These are phyloP conservation scores for Phacellophora camtschatica DNA, from an alignment of 30 jellyfish, hydroid and myxozoan genomes.

Conservation along the genomic window DNA sequence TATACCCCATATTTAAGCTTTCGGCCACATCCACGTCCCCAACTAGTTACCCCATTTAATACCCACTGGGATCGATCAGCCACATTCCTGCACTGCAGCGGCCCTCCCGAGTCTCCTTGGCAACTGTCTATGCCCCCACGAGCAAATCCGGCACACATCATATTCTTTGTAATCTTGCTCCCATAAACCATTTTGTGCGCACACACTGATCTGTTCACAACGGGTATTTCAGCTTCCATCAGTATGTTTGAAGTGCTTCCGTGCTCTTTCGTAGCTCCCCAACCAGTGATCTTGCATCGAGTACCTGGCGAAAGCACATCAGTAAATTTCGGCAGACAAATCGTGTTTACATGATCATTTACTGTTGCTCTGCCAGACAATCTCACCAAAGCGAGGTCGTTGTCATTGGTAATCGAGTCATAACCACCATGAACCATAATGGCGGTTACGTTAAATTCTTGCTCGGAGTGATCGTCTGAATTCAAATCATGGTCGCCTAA, in stretches of 20 bases:
- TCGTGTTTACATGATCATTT: constrained; percentile 74
- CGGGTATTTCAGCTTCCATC: constrained; percentile 84
- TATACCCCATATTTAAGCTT: constrained; percentile 84
- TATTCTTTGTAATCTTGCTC: constrained; percentile 63
- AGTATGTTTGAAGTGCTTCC: constrained; percentile 61
- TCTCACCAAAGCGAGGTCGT: constrained; percentile 80
- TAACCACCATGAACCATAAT: constrained; percentile 63
- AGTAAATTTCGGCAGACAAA: constrained; percentile 66
- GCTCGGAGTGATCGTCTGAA: constrained; percentile 57
- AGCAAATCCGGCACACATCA: constrained; percentile 92
- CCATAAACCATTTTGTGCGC: constrained; percentile 69
- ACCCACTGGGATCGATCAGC: constrained; percentile 64
- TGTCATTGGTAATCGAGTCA: constrained; percentile 71
- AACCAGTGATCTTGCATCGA: constrained; percentile 86
- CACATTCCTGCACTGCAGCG: constrained; percentile 73
- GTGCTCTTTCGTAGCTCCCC: constrained; percentile 85
- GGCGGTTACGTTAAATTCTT: constrained; percentile 44
- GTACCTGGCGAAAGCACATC: constrained; percentile 66
- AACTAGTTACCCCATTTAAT: constrained; percentile 83
- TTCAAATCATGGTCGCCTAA: constrained; percentile 63
- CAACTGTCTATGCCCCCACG: constrained; percentile 79
- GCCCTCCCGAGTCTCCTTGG: constrained; percentile 98
- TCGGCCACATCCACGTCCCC: constrained; percentile 97
- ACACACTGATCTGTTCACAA: constrained; percentile 56
- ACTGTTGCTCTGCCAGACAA: constrained; percentile 62